Base-by-base conservation (phyloP, 2,113 vertebrate genomes). In the Lipotes vexillifer region DNA sequence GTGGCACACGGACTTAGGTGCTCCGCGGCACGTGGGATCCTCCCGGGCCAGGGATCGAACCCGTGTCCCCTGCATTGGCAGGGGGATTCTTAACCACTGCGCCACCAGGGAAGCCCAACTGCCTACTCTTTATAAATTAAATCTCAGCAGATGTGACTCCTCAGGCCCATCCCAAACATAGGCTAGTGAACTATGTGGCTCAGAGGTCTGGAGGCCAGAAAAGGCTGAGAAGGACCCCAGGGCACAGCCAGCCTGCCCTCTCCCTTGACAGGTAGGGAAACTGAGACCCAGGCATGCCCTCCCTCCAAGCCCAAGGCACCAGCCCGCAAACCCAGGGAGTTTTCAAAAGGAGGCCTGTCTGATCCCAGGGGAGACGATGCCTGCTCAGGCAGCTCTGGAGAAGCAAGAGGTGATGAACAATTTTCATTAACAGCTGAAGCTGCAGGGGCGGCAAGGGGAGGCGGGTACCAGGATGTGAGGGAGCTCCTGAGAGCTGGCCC, bases 361-460 rank as follows among this genome's bases (percentile, higher is more conserved):
- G 4, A 14, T 82, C 57, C 52, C 65, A 59, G 78, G 59, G 88
- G 82, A 93, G 49, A 38, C 0, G 0, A 20, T 18, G 59, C 49
- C 46, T 25, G 66, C 57, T 69, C 72, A 59, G 75, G 46, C 71
- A 90, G 92, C 71, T 75, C 84, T 11, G 11, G 71, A 78, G 89
- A 61, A 46, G 75, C 38, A 59, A 75, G 36, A 87, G 81, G 61
- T 41, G 61, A 94, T 23, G 68, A 71, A 59, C 46, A n/a, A 36
- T 90, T 68, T 83, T 92, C 89, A 87, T 92, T 59, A 95, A 27
- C 44, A 96, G 94, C 90, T 66, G 36, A 80, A 84, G 92, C 84
- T 78, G 52, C 75, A 55, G 78, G 88, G 13, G 4, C 3, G 0
- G 31, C 4, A 0, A 4, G 17, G 52, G 84, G 66, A 31, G 77